Percentiles rank a stretch among this genome's conserved stretches.
These are phyloP conservation scores for Tokudaia tokunoshimensis DNA, from an alignment of 2,797 vertebrate species.

Conservation along the genomic window DNA sequence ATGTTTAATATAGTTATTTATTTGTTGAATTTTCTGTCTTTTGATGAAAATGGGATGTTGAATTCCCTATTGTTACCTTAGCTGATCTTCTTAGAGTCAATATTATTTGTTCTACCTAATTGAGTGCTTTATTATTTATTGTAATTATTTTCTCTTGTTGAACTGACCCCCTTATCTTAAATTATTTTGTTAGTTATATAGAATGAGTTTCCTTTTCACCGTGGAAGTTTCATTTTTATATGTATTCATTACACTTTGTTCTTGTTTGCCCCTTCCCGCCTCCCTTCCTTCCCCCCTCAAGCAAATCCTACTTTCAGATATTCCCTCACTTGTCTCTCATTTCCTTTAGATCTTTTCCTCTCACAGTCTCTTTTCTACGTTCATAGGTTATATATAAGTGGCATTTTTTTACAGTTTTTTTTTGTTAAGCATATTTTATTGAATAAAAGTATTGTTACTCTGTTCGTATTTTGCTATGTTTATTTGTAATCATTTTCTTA, in stretches of 20 bases:
- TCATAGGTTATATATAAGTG: neutral
- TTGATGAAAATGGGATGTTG: neutral
- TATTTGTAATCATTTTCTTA: neutral
- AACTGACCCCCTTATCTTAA: neutral
- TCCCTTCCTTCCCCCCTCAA: neutral
- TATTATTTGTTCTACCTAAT: neutral
- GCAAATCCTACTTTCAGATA: no score
- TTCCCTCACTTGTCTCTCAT: neutral
- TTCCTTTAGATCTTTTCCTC: neutral
- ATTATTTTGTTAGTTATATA: neutral
- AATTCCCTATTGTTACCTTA: neutral
- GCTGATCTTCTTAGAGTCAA: neutral
- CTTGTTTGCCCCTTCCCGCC: neutral
- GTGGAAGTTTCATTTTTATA: neutral
- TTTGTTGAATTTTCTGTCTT: neutral
- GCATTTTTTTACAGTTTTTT: neutral
- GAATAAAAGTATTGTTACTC: neutral
- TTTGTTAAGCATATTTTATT: neutral
- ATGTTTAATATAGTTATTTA: neutral
- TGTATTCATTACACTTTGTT: neutral
- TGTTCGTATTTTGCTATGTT: neutral
- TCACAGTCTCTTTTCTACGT: neutral
- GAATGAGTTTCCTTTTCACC: neutral
- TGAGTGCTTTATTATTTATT: neutral
- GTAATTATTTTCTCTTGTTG: neutral